Evolutionary conservation across 2,888 invertebrate genomes (phyloP).

Genomic region (Agrochola lychnidis): DNA sequence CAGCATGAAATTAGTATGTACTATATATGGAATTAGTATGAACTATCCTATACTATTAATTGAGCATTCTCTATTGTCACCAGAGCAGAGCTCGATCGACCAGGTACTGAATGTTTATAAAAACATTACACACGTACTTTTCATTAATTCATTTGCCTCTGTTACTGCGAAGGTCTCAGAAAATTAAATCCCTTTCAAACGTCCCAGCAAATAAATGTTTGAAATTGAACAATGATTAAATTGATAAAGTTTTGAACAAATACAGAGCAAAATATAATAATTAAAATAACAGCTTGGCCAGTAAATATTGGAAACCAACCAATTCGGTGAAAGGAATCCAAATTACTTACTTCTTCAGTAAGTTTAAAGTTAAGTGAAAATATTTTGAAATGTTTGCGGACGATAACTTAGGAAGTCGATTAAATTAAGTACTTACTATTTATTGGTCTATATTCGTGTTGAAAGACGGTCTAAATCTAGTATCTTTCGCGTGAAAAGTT

Average conservation of each 20-base stretch:
- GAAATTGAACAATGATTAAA: slow-evolving; percentile 33
- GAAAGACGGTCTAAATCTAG: background rate
- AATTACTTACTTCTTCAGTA: slow-evolving; percentile 35
- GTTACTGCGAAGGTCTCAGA: background rate
- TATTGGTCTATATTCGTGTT: slow-evolving; percentile 8
- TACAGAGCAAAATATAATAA: slow-evolving; percentile 17
- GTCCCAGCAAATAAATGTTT: slow-evolving; percentile 22
- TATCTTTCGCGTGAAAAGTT: background rate
- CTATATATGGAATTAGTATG: too few relatives aligned
- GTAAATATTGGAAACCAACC: slow-evolving; percentile 26
- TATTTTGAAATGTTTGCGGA: slow-evolving; percentile 31
- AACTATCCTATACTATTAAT: too few relatives aligned
- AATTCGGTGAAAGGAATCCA: slow-evolving; percentile 19
- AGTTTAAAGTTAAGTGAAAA: slow-evolving; percentile 28
- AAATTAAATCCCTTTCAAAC: slow-evolving; percentile 14
- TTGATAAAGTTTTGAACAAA: slow-evolving; percentile 42
- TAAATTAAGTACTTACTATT: slow-evolving; percentile 16
- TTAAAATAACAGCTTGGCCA: slow-evolving; percentile 25
- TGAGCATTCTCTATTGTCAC: too few relatives aligned
- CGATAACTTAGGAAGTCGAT: slow-evolving; percentile 5
- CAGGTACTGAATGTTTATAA: too few relatives aligned
- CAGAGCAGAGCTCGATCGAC: too few relatives aligned
- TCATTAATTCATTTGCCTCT: background rate
- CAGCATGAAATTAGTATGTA: too few relatives aligned
- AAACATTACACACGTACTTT: too few relatives aligned